Percentiles rank a stretch among this genome's conserved stretches.
Conservation (phyloP, 2,113 vertebrate species). For the Onychostoma macrolepis region DNA sequence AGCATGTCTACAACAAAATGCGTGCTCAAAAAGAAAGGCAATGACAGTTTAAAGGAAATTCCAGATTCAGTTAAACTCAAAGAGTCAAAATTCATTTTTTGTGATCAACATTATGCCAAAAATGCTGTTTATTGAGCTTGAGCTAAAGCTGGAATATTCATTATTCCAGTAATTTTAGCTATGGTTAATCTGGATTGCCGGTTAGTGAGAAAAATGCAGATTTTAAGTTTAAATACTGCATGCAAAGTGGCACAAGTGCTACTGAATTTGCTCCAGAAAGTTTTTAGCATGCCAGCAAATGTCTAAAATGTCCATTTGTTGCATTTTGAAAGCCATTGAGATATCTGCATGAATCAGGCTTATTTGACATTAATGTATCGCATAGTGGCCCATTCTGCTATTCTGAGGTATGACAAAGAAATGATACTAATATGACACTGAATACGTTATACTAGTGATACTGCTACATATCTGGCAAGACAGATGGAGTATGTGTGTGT, state of each 20-base stretch:
- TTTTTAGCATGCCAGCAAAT: neutral
- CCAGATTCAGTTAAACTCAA: neutral
- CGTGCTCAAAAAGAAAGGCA: neutral
- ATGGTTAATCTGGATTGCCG: neutral
- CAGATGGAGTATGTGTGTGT: neutral
- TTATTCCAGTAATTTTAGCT: neutral
- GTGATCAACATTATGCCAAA: neutral
- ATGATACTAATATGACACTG: neutral
- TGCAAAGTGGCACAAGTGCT: neutral
- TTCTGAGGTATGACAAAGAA: neutral
- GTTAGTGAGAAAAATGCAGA: neutral
- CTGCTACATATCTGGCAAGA: neutral
- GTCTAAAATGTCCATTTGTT: neutral
- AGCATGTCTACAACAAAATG: neutral
- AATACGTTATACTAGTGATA: neutral
- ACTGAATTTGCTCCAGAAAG: neutral
- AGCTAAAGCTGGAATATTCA: neutral
- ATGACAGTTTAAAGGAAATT: neutral
- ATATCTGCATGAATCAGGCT: neutral
- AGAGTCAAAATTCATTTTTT: too few species aligned
- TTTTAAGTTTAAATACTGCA: neutral
- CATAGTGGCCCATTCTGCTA: neutral
- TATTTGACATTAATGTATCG: neutral
- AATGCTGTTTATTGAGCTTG: neutral
- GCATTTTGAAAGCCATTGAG: neutral